Percentiles rank a stretch among this genome's conserved stretches.
phyloP scores from a whole-genome alignment of 64 coral and sea anemone genomes.

The Astreopora myriophthalma region DNA sequence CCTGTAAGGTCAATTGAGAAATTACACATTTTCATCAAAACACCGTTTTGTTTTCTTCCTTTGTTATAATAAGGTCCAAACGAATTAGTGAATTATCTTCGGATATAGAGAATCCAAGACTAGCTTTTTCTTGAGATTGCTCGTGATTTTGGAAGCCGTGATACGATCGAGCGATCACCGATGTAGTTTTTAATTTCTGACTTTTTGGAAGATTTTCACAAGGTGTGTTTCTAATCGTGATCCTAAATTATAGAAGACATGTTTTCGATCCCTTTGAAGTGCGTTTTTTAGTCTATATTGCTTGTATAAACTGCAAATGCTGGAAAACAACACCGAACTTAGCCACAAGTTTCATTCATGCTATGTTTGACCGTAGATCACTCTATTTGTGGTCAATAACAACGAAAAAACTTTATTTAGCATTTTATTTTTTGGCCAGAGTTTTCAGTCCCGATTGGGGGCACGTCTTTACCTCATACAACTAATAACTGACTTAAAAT shows the following conservation, averaged over 20 bases:
- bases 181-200: background rate
- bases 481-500: background rate
- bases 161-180: background rate
- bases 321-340: background rate
- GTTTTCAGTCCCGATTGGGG: background rate
- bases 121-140: background rate
- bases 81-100: background rate
- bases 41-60: background rate
- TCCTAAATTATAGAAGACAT: background rate
- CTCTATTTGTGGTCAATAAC: slow-evolving; percentile 39
- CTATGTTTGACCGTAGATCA: background rate
- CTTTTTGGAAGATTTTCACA: background rate
- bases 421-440: background rate
- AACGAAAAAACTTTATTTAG: background rate
- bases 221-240: background rate
- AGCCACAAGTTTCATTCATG: slow-evolving; percentile 26
- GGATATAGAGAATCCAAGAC: background rate
- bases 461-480: background rate
- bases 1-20: background rate
- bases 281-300: background rate
- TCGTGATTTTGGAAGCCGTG: background rate
- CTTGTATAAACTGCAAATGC: background rate
- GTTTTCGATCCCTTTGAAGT: background rate
- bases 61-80: background rate
- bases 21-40: slow-evolving; percentile 4